Conservation (phyloP, 2,113 vertebrate species). For the Periophthalmus modestus region DNA sequence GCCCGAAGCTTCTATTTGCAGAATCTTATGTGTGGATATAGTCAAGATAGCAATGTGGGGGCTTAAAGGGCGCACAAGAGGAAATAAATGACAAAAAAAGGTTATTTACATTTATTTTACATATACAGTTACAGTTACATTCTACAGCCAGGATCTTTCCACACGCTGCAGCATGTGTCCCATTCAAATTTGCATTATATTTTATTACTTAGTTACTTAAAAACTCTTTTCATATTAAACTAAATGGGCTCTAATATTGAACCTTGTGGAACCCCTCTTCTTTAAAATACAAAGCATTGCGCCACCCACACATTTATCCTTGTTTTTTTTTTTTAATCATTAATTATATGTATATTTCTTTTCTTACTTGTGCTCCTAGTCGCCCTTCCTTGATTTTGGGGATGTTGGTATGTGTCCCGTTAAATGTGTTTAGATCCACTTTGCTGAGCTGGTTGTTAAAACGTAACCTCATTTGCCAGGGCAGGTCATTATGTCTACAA, state of each 20-base stretch:
- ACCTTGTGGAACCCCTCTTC: too few relatives aligned
- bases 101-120: too few relatives aligned
- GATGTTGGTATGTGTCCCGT: constrained; percentile 90
- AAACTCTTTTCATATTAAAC: too few relatives aligned
- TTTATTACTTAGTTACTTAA: too few relatives aligned
- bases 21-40: background rate
- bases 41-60: background rate
- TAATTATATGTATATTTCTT: background rate
- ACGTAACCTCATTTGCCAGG: constrained; percentile 82
- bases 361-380: constrained; percentile 87
- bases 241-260: too few relatives aligned
- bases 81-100: too few relatives aligned
- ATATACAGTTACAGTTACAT: too few relatives aligned
- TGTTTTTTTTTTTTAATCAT: background rate
- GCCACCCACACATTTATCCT: background rate
- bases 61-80: too few relatives aligned
- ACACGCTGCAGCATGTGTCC: too few relatives aligned
- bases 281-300: too few relatives aligned
- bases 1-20: background rate
- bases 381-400: constrained; percentile 82
- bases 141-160: too few relatives aligned
- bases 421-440: constrained; percentile 79
- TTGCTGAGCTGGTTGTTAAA: constrained; percentile 84
- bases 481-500: constrained; percentile 91
- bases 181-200: too few relatives aligned